phyloP scores from a whole-genome alignment of 2,888 invertebrate genomes.

The Polia nebulosa region DNA sequence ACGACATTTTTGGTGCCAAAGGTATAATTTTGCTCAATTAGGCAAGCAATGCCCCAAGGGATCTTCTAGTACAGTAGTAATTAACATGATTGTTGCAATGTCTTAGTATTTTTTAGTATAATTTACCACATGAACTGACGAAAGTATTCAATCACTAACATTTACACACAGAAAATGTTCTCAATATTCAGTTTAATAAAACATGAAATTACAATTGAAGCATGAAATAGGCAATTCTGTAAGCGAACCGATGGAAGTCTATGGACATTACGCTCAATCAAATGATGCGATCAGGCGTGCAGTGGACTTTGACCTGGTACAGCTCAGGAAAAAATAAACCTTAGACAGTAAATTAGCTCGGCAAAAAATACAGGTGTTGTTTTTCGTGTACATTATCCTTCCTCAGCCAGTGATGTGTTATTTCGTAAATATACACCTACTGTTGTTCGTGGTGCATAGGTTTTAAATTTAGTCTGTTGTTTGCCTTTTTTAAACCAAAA shows the following conservation, averaged over 20 bases:
- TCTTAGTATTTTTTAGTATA: too few species aligned
- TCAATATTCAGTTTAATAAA: conserved; percentile 63
- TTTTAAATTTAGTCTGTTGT: not conserved
- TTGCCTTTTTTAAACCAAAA: conserved; percentile 11
- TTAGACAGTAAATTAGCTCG: conserved; percentile 28
- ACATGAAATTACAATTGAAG: conserved; percentile 68
- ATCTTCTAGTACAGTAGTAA: not conserved
- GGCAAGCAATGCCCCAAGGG: not conserved
- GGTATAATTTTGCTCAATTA: not conserved
- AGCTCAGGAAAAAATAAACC: conserved; percentile 41
- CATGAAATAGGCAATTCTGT: conserved; percentile 74
- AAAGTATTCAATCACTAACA: conserved; percentile 9
- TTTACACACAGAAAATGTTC: conserved; percentile 23
- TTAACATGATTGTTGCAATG: not conserved
- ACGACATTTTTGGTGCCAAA: not conserved
- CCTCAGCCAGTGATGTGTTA: conserved; percentile 11
- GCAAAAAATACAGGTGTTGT: conserved; percentile 46
- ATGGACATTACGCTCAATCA: conserved; percentile 69
- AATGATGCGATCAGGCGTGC: conserved; percentile 67
- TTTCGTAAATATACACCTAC: conserved; percentile 23
- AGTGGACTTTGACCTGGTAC: conserved; percentile 59
- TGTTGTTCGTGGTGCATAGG: not conserved
- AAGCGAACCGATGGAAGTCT: conserved; percentile 67
- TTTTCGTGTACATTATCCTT: conserved; percentile 47
- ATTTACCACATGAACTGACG: not conserved